Percentiles rank a stretch among this genome's conserved stretches.
Evolutionary conservation across 2,888 invertebrate species (phyloP).

Genomic region (Lasioglossum leucozonium): DNA sequence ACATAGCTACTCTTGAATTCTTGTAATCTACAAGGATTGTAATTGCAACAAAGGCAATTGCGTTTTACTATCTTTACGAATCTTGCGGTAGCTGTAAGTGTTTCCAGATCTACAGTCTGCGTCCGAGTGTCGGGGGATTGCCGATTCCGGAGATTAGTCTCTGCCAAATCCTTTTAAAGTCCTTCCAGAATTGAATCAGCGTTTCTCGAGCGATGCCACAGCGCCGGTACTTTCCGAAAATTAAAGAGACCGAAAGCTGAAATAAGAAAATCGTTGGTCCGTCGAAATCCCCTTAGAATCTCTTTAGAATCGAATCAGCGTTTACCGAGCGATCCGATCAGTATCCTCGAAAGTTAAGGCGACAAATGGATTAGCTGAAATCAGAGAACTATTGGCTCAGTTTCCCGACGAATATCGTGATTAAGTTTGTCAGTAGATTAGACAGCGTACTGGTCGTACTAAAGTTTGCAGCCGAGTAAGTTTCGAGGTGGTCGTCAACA

Average conservation of each 20-base stretch:
- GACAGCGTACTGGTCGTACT: neutral
- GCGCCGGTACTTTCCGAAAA: neutral
- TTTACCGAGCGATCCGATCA: neutral
- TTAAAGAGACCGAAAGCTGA: neutral
- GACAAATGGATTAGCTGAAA: neutral
- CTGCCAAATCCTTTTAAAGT: neutral
- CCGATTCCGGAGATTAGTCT: neutral
- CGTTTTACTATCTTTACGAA: neutral
- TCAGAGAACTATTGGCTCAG: neutral
- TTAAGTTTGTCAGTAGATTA: neutral
- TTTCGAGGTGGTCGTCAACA: constrained; percentile 24
- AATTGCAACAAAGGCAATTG: neutral
- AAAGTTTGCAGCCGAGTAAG: neutral
- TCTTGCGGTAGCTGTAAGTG: neutral
- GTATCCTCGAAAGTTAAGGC: neutral
- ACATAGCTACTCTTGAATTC: neutral
- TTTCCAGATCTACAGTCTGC: neutral
- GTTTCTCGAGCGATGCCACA: neutral
- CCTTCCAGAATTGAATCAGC: neutral
- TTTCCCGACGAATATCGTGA: neutral
- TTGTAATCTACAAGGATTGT: neutral
- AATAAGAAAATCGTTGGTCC: neutral
- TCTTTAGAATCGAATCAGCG: neutral
- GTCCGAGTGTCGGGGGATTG: neutral
- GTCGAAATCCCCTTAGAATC: neutral